A percentile compares a stretch with the other conserved stretches of the same genome.
phyloP scores from a whole-genome alignment of 2,797 vertebrate species.

The Eptatretus atami region DNA sequence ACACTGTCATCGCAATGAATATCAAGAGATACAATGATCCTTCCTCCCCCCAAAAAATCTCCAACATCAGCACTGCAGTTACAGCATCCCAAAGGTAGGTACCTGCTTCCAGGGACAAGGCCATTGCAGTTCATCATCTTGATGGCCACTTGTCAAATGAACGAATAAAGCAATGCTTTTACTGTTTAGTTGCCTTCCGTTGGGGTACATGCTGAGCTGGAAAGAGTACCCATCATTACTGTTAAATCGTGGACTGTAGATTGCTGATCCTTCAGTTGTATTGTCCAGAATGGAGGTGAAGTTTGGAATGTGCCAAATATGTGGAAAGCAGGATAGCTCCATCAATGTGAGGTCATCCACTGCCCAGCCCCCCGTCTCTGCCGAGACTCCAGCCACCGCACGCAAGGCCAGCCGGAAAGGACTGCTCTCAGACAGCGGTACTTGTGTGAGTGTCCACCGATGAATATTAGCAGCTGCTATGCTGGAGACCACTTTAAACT shows the following conservation, averaged over 20 bases:
- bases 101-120: conserved; percentile 27
- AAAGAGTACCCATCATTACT: conserved; percentile 48
- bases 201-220: conserved; percentile 26
- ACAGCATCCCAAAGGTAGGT: no score
- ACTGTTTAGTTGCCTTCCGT: conserved; percentile 9
- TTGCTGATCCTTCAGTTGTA: conserved; percentile 9
- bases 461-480: no score
- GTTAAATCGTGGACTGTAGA: conserved; percentile 36
- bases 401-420: no score
- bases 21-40: no score
- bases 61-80: no score
- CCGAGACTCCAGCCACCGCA: no score
- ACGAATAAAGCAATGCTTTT: conserved; percentile 24
- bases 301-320: conserved; percentile 41
- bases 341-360: conserved; percentile 65
- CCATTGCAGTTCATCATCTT: conserved; percentile 30
- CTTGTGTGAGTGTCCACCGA: no score
- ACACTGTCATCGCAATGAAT: no score
- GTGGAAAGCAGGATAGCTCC: conserved; percentile 47
- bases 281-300: conserved; percentile 23
- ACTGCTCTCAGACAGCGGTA: no score
- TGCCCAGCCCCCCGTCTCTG: conserved; percentile 27
- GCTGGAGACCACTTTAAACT: no score
- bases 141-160: conserved; percentile 27
- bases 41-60: no score